Evolutionary conservation across 2,888 invertebrate species (phyloP).

Genomic region (Pyrrhia umbra): DNA sequence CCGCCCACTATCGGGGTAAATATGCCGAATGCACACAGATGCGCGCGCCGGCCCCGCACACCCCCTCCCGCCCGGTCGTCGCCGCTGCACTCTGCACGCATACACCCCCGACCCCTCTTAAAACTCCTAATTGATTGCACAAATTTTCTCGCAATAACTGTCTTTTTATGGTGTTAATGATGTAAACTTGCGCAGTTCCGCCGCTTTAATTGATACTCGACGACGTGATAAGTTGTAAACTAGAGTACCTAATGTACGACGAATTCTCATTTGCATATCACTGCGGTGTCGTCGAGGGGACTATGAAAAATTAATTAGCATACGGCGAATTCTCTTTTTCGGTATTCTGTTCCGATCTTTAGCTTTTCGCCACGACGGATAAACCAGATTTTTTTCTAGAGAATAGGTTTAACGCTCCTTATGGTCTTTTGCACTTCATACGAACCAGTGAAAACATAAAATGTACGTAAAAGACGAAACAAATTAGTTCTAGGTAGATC

Average conservation of each 20-base stretch:
- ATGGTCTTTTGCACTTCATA: slow-evolving; percentile 20
- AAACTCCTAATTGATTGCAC: slow-evolving; percentile 90
- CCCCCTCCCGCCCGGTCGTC: slow-evolving; percentile 73
- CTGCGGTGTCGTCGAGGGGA: slow-evolving; percentile 71
- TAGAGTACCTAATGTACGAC: slow-evolving; percentile 70
- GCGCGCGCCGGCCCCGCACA: slow-evolving; percentile 85
- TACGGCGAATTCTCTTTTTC: slow-evolving; percentile 71
- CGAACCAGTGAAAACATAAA: slow-evolving; percentile 1
- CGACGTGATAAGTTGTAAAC: slow-evolving; percentile 77
- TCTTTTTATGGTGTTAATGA: slow-evolving; percentile 90
- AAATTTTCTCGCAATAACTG: slow-evolving; percentile 90
- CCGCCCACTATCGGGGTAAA: slow-evolving; percentile 90
- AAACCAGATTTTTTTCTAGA: slow-evolving; percentile 13
- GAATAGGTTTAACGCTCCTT: slow-evolving; percentile 27
- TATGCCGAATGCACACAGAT: slow-evolving; percentile 90
- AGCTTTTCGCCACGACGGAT: slow-evolving; percentile 24
- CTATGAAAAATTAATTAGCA: slow-evolving; percentile 84
- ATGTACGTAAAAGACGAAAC: background rate
- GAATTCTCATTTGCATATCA: slow-evolving; percentile 77
- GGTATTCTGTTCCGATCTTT: slow-evolving; percentile 63
- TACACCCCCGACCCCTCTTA: slow-evolving; percentile 83
- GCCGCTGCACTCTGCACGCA: slow-evolving; percentile 86
- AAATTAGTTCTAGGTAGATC: slow-evolving; percentile 12
- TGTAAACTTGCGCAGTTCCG: slow-evolving; percentile 87
- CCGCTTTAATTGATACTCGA: slow-evolving; percentile 84